Evolutionary conservation across 2,113 vertebrate genomes (phyloP), one percentile per base, ranked within the genome.

Genomic region (Microcebus lehilahytsara): DNA sequence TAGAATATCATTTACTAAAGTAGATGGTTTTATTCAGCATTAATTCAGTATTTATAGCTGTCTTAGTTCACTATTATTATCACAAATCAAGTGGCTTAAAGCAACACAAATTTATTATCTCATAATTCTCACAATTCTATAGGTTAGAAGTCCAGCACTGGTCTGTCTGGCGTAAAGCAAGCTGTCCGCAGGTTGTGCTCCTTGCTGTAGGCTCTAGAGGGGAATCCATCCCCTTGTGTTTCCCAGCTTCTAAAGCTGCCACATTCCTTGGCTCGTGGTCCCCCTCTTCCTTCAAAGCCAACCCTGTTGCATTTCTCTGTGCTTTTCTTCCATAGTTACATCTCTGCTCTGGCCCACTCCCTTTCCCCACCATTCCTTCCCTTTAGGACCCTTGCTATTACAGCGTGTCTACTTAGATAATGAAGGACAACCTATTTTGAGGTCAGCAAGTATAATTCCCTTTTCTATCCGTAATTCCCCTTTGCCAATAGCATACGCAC

Each of bases 221-320:
- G 20, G 22, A 37, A n/a, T 72, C 12, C 3, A 2, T 86, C 72
- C 49, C 16, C 23, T 74, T 11, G 4, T 7, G 14, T 66, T 58
- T 37, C 80, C 9, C 32, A 58, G 1, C 16, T 62, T 13, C 5
- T 85, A 7, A 40, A 69, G 12, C 23, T 30, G 6, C 6, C 8
- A 1, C 11, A 2, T 60, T n/a, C 10, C 2, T 51, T 67, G 3
- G 3, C 12, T 32, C 20, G 12, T 37, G 46, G 4, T 8, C 20
- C 2, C 20, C 12, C 7, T 81, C 42, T 0, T 0, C 30, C 16
- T 71, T 56, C 5, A 25, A 22, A 86, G 11, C 20, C 13, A 92
- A 10, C 22, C 22, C 9, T 56, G 17, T 3, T 89, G 6, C 16
- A 19, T n/a, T 6, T 91, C 40, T 66, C 7, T 69, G 22, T 60